phyloP scores from a whole-genome alignment of 2,113 vertebrate genomes.

The Myotis brandtii region DNA sequence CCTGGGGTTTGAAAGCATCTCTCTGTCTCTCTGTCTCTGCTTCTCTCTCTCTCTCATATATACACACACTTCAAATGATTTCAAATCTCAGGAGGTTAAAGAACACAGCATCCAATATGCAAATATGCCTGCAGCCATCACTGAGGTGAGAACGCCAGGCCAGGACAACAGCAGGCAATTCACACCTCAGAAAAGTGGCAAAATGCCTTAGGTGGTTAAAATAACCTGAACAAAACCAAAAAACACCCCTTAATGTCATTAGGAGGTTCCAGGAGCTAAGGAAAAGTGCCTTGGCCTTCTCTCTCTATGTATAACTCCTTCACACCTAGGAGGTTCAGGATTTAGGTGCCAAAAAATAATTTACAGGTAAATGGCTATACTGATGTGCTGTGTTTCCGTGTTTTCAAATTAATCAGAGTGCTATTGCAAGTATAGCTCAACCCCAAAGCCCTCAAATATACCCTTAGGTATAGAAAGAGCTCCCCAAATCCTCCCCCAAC shows the following conservation, averaged over 20 bases:
- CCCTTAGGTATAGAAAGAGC: conserved; percentile 28
- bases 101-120: conserved; percentile 76
- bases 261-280: conserved; percentile 77
- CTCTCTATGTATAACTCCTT: conserved; percentile 54
- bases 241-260: conserved; percentile 64
- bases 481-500: background rate
- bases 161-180: conserved; percentile 81
- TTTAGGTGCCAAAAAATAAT: conserved; percentile 57
- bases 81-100: conserved; percentile 75
- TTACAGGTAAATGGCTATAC: conserved; percentile 47
- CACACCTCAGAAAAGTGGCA: conserved; percentile 77
- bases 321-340: conserved; percentile 48
- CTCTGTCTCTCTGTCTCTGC: background rate
- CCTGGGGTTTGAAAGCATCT: conserved; percentile 60
- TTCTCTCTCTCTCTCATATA: background rate
- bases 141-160: conserved; percentile 73
- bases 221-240: conserved; percentile 55
- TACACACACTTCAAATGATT: conserved; percentile 55
- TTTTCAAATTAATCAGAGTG: conserved; percentile 64
- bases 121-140: conserved; percentile 75
- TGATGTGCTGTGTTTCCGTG: conserved; percentile 29
- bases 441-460: conserved; percentile 23
- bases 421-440: conserved; percentile 22
- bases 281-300: conserved; percentile 70
- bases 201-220: conserved; percentile 72